These are phyloP conservation scores for Oreochromis tanganicae DNA, from an alignment of 2,113 vertebrate genomes.

Conservation along the genomic window DNA sequence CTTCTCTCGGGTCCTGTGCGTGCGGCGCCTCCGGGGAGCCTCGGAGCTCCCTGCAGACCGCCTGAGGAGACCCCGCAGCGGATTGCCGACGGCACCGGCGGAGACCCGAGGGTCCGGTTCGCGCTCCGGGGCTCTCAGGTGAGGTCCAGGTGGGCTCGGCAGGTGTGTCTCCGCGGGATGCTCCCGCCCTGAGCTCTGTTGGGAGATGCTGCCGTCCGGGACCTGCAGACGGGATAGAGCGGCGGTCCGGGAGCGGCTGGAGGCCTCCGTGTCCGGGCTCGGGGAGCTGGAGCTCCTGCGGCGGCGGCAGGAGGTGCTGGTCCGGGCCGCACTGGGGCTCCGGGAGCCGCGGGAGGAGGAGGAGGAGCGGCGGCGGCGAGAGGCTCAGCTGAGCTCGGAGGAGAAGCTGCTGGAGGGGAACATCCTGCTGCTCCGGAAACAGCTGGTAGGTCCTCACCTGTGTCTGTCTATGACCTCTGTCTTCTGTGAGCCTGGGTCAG, in stretches of 20 bases:
- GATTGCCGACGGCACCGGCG: not conserved
- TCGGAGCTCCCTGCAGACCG: not conserved
- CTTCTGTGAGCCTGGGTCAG: not conserved
- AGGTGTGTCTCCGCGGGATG: not conserved
- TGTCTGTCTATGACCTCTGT: not conserved
- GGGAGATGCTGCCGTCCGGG: constrained; percentile 6
- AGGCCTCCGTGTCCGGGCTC: constrained; percentile 82
- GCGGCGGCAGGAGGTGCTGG: constrained; percentile 81
- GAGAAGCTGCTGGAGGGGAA: constrained; percentile 89
- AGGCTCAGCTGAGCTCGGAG: constrained; percentile 71
- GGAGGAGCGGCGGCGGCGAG: constrained; percentile 30
- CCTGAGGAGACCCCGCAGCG: not conserved
- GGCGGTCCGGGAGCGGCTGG: constrained; percentile 76
- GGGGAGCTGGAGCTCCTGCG: constrained; percentile 82
- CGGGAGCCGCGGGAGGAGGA: not conserved
- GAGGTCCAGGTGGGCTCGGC: not conserved
- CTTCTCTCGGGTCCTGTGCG: not conserved
- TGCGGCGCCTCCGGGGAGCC: not conserved
- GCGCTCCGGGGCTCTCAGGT: not conserved
- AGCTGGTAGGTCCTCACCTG: constrained; percentile 77
- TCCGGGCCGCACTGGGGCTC: constrained; percentile 70
- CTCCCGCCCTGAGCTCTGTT: not conserved
- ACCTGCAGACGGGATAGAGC: constrained; percentile 29
- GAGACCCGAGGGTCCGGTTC: not conserved
- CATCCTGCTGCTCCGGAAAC: constrained; percentile 83